phyloP scores from a whole-genome alignment of 2,888 invertebrate genomes.

The Platycheirus rosarum region DNA sequence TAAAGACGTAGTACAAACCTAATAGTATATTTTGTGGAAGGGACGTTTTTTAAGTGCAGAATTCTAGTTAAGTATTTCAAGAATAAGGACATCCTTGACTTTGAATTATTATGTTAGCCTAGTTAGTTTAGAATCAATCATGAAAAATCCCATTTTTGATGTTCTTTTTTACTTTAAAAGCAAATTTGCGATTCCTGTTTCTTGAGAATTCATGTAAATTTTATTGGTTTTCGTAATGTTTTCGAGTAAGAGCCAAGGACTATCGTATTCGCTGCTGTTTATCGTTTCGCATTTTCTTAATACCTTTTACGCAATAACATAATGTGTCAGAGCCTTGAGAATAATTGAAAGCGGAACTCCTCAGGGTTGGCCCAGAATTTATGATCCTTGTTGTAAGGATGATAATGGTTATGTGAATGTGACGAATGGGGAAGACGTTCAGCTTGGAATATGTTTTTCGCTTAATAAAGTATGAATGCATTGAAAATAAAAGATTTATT shows the following conservation, averaged over 20 bases:
- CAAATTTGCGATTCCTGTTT: neutral
- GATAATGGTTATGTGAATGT: constrained; percentile 10
- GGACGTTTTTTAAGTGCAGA: neutral
- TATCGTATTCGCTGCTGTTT: neutral
- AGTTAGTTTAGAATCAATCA: no score
- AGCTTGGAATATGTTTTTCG: neutral
- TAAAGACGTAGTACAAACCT: neutral
- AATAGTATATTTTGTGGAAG: neutral
- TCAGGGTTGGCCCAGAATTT: constrained; percentile 45
- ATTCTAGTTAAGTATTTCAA: no score
- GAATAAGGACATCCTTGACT: no score
- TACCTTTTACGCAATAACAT: constrained; percentile 40
- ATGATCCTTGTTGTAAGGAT: neutral
- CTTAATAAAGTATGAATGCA: neutral
- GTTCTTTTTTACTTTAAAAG: no score
- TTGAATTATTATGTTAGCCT: no score
- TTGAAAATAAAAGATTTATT: neutral
- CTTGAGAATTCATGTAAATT: constrained; percentile 45
- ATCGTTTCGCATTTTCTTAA: constrained; percentile 30
- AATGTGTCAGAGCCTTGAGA: constrained; percentile 42
- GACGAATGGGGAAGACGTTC: neutral
- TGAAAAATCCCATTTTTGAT: no score
- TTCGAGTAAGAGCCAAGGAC: neutral
- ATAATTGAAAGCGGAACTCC: constrained; percentile 54
- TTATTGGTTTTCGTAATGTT: constrained; percentile 50